Percentiles rank a stretch among this genome's conserved stretches.
These are phyloP conservation scores for Liposcelis brunnea DNA, from an alignment of 2,888 invertebrate species.

Conservation along the genomic window DNA sequence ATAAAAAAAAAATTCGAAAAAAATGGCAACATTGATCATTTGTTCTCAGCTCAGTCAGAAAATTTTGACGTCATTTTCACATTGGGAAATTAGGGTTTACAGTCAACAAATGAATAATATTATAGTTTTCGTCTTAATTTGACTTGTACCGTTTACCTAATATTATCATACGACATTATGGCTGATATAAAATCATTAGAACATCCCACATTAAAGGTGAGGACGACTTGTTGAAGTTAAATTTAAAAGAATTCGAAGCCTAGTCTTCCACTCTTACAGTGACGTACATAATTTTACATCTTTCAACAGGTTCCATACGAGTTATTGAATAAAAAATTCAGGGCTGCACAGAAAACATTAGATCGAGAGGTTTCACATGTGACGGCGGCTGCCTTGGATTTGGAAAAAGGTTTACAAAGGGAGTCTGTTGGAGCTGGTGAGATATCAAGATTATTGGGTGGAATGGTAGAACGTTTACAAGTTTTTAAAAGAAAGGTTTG, in stretches of 20 bases:
- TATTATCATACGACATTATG: no score
- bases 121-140: no score
- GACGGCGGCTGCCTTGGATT: conserved; percentile 54
- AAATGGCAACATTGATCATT: no score
- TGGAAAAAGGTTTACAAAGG: conserved; percentile 55
- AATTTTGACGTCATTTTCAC: no score
- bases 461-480: conserved; percentile 76
- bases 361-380: conserved; percentile 87
- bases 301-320: conserved; percentile 81
- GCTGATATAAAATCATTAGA: conserved; percentile 87
- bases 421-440: conserved; percentile 43
- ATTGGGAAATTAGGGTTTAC: no score
- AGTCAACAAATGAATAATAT: no score
- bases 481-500: conserved; percentile 69
- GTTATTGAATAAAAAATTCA: conserved; percentile 90
- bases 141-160: no score
- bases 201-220: conserved; percentile 86
- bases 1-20: no score
- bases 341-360: conserved; percentile 82
- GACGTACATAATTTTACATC: conserved; percentile 7
- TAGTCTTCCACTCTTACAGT: background rate
- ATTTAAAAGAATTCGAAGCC: conserved; percentile 7
- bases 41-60: no score
- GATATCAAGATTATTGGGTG: conserved; percentile 64
- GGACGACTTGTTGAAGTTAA: background rate